Evolutionary conservation across 1,140 invertebrate genomes (phyloP), one percentile per base, ranked within the genome.

Genomic region (Fopius arisanus): DNA sequence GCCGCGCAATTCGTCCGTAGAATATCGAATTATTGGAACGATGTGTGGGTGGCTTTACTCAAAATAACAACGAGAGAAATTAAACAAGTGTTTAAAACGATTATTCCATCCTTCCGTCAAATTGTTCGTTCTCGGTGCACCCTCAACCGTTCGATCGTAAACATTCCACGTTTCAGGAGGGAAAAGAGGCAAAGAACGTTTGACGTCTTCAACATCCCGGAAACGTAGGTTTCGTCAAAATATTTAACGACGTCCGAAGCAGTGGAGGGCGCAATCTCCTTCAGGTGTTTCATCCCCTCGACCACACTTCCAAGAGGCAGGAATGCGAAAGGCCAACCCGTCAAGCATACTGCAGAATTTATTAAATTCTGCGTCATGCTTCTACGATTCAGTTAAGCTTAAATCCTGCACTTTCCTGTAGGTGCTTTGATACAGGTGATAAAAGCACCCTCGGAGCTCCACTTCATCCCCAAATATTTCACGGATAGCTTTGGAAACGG

Each of bases 161-260:
- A n/a, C n/a, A n/a, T n/a, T n/a, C n/a, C n/a, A n/a, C n/a, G n/a
- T n/a, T n/a, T n/a, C n/a, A n/a, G n/a, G n/a, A n/a, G n/a, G n/a
- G n/a, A n/a, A n/a, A n/a, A n/a, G n/a, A n/a, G n/a, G n/a, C n/a
- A n/a, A n/a, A n/a, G n/a, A n/a, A n/a, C n/a, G n/a, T n/a, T n/a
- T n/a, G n/a, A n/a, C n/a, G n/a, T n/a, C n/a, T n/a, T n/a, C n/a
- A n/a, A n/a, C n/a, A n/a, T n/a, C 10, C 43, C 68, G 23, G 48
- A 54, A 14, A 70, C 68, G 28, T 70, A 70, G 3, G 43, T 70
- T 31, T 29, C 16, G 26, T 70, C 68, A 21, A 70, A 70, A 31
- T 59, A 70, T 9, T 70, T 7, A 3, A 70, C n/a, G 0, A 70
- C n/a, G 28, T 54, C 68, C n/a, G 16, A 16, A 1, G 28, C 68